phyloP scores from a whole-genome alignment of 2,888 invertebrate species.

The Anoplius nigerrimus region DNA sequence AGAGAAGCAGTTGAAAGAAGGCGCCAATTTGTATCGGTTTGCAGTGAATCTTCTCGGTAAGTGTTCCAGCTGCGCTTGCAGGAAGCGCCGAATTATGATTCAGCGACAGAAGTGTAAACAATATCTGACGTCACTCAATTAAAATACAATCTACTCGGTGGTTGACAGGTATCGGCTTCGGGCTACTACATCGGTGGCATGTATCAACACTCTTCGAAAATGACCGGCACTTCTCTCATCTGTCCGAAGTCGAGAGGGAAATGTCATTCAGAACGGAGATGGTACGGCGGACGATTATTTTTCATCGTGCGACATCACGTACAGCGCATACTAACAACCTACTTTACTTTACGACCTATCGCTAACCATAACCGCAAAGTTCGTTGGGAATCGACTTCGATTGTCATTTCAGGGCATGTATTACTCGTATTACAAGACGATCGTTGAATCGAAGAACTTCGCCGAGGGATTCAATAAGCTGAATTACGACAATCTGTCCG shows the following conservation, averaged over 20 bases:
- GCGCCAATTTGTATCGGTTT: conserved; percentile 31
- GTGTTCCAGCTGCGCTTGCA: not conserved
- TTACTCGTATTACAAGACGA: conserved; percentile 90
- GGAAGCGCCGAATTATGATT: too few relatives aligned
- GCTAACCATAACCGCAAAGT: not conserved
- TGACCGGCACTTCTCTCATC: conserved; percentile 88
- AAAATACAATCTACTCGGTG: conserved; percentile 39
- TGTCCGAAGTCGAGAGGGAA: conserved; percentile 89
- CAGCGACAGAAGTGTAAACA: not conserved
- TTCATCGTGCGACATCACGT: too few relatives aligned
- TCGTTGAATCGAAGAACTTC: conserved; percentile 82
- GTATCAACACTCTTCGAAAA: conserved; percentile 87
- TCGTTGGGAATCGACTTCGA: not conserved
- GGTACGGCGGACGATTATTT: conserved; percentile 74
- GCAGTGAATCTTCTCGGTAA: conserved; percentile 43
- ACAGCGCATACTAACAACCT: too few relatives aligned
- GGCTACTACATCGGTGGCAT: conserved; percentile 81
- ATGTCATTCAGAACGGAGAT: conserved; percentile 91
- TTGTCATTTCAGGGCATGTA: conserved; percentile 82
- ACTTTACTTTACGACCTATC: not conserved
- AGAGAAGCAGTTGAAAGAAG: conserved; percentile 34
- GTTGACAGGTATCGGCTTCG: conserved; percentile 78
- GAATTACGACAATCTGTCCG: conserved; percentile 85
- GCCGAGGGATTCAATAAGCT: conserved; percentile 80
- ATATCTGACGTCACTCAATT: not conserved